Conservation (phyloP, 2,113 vertebrate genomes). For the Platichthys stellatus region DNA sequence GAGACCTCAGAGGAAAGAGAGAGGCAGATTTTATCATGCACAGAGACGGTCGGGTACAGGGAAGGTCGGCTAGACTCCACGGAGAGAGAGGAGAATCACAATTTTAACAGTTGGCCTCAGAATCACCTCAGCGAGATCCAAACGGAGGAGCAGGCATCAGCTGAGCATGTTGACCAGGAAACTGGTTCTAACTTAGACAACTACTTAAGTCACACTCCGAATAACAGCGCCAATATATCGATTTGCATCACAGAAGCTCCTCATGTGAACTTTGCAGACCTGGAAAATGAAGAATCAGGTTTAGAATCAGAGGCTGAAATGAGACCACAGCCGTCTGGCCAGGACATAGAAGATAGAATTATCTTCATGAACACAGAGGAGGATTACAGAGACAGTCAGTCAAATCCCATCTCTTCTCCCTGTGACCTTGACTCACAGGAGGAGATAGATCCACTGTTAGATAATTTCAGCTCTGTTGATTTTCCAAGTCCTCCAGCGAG, state of each 20-base stretch:
- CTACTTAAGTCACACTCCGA: conserved; percentile 32
- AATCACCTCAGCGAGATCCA: conserved; percentile 44
- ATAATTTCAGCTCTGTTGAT: conserved; percentile 80
- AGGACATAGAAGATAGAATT: conserved; percentile 30
- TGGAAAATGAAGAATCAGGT: conserved; percentile 52
- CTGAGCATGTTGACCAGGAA: conserved; percentile 29
- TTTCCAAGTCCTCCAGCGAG: conserved; percentile 79
- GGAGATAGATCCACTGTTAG: conserved; percentile 51
- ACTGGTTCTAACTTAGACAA: conserved; percentile 32
- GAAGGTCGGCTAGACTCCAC: conserved; percentile 27
- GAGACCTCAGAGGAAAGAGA: conserved; percentile 48
- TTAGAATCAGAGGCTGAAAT: conserved; percentile 41
- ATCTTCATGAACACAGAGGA: conserved; percentile 37
- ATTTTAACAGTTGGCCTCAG: conserved; percentile 76
- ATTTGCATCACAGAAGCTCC: conserved; percentile 49
- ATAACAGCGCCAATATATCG: conserved; percentile 38
- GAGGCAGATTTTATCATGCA: conserved; percentile 18
- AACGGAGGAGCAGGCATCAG: conserved; percentile 30
- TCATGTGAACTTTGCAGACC: conserved; percentile 35
- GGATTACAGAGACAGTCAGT: conserved; percentile 37
- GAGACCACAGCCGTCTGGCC: conserved; percentile 5
- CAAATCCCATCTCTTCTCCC: conserved; percentile 46
- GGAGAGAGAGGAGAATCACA: conserved; percentile 73
- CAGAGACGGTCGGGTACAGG: conserved; percentile 18
- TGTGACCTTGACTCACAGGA: conserved; percentile 51